A percentile compares a stretch with the other conserved stretches of the same genome.
Evolutionary conservation across 37 sponge, comb jelly and placozoan species (phyloP).

Genomic region (Hexactinellida sp.): DNA sequence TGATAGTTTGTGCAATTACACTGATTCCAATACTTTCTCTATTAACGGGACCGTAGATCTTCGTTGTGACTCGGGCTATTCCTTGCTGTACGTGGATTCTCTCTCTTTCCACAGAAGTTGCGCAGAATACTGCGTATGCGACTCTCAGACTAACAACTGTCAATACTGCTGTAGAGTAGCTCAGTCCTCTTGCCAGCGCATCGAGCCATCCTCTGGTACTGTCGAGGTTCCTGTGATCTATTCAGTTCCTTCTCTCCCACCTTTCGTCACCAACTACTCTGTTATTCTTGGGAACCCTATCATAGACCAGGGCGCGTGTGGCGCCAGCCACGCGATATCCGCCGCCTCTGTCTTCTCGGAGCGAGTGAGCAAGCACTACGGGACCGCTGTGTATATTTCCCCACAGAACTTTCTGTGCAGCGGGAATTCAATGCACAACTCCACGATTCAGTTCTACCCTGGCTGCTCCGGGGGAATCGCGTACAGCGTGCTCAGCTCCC

Average conservation of each 20-base stretch:
- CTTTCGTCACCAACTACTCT: neutral
- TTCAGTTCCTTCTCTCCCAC: neutral
- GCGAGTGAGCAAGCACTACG: neutral
- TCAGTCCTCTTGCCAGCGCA: neutral
- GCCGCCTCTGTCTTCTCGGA: neutral
- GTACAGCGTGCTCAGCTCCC: neutral
- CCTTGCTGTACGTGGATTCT: neutral
- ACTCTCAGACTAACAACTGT: neutral
- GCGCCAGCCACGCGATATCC: neutral
- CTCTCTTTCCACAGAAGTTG: neutral
- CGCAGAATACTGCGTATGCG: neutral
- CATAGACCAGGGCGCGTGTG: neutral
- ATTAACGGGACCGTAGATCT: neutral
- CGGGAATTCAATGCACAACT: neutral
- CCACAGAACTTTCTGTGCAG: neutral
- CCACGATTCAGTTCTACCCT: neutral
- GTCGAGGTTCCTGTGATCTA: neutral
- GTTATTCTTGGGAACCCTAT: neutral
- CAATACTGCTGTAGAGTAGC: neutral
- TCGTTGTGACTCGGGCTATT: neutral
- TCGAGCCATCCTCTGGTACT: neutral
- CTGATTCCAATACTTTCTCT: neutral
- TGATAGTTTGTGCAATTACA: neutral
- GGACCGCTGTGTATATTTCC: neutral
- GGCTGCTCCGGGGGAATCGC: neutral